Conservation (phyloP, 2,888 invertebrate species). For the Lasioglossum zephyrum region DNA sequence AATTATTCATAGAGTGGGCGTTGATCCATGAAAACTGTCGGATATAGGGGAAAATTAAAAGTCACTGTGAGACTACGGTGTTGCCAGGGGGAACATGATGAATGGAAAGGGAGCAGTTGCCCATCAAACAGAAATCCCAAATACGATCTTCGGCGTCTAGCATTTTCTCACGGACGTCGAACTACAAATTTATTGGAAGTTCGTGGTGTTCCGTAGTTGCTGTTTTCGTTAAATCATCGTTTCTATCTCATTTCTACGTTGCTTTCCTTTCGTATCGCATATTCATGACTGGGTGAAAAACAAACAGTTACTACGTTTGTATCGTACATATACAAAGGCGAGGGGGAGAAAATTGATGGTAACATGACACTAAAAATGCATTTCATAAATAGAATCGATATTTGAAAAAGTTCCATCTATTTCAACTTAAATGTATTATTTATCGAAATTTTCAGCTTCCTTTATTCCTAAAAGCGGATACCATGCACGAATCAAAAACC, state of each 20-base stretch:
- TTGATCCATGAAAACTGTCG: conserved; percentile 1
- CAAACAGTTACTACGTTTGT: conserved; percentile 14
- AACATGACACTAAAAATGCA: no score
- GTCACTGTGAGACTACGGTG: conserved; percentile 4
- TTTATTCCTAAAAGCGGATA: neutral
- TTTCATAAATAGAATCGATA: no score
- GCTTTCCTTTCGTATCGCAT: neutral
- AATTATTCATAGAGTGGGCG: conserved; percentile 12
- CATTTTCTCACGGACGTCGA: conserved; percentile 52
- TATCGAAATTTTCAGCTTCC: neutral
- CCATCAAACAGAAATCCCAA: conserved; percentile 30
- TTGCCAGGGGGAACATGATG: conserved; percentile 13
- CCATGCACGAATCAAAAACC: neutral
- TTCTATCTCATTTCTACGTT: neutral
- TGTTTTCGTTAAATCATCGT: conserved; percentile 14
- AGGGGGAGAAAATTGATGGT: neutral
- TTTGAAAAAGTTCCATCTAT: neutral
- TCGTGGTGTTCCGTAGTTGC: neutral
- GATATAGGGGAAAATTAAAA: neutral
- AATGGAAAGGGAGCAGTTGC: conserved; percentile 27
- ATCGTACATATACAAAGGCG: neutral
- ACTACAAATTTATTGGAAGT: conserved; percentile 30
- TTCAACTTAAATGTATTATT: neutral
- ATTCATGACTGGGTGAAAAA: neutral
- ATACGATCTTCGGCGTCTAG: conserved; percentile 22